Conservation (phyloP, 2,113 vertebrate species). For the Geococcyx californianus region DNA sequence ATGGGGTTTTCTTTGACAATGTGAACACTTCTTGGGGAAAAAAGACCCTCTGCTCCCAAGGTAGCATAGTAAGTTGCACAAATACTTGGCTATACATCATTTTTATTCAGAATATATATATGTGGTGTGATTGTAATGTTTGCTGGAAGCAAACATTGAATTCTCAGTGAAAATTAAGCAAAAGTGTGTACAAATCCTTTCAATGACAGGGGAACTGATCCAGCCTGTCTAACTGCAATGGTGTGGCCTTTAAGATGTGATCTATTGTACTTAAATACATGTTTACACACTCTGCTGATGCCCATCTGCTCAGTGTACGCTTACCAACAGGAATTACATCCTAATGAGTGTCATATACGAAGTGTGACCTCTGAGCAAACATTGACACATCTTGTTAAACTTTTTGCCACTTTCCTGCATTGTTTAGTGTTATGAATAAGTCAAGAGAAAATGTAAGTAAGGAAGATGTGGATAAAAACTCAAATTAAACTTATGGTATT, state of each 20-base stretch:
- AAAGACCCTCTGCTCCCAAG: not conserved
- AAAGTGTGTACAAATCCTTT: not conserved
- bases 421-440: not conserved
- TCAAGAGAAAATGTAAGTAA: not conserved
- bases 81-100: not conserved
- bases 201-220: not conserved
- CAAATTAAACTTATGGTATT: not conserved
- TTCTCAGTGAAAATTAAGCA: not conserved
- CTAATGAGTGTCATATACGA: not conserved
- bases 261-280: not conserved
- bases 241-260: not conserved
- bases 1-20: not conserved
- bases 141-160: not conserved
- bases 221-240: not conserved
- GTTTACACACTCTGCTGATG: not conserved
- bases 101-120: not conserved
- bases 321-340: not conserved
- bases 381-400: not conserved
- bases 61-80: not conserved
- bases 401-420: not conserved
- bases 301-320: accelerated
- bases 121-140: not conserved
- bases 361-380: not conserved
- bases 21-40: not conserved
- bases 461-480: not conserved